Base-by-base conservation (phyloP, 2,113 vertebrate genomes). In the Columbina picui region DNA sequence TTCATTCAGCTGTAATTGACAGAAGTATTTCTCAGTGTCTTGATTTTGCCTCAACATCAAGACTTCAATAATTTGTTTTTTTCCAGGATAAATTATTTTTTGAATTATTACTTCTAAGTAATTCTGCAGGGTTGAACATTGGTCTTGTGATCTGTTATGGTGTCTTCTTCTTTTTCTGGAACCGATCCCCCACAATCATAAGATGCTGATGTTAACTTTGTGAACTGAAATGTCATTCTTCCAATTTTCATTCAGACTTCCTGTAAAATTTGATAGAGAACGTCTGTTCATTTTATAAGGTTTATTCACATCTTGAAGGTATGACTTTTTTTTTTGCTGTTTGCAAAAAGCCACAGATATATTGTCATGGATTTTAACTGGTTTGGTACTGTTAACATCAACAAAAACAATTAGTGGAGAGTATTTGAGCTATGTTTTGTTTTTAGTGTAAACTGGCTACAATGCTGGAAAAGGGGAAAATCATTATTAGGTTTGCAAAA, bases 21-120 rank as follows among this genome's bases (percentile, higher is more conserved):
- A 39, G 16, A 53, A 69, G 21, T 50, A 13, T 81, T 83, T 87
- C 68, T 69, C 39, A 29, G 32, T 52, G 34, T 78, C 52, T 68
- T 27, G 3, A 47, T 64, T 89, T 95, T 94, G 26, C 43, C 39
- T 95, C 73, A 83, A 47, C 19, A 70, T 70, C 60, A 75, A 67
- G 57, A 60, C 53, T 84, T 78, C 38, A 43, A n/a, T 67, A 0
- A 26, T 64, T 81, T 78, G 5, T 0, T 2, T 8, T 50, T 69
- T 88, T 56, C 25, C 32, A 71, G 61, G 18, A 55, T 34, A 60
- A 81, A 74, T 27, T 86, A 3, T 77, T 89, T 81, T 57, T 16
- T 45, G 38, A 75, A 22, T 50, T 41, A 50, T 52, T 85, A 26
- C 41, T 75, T 69, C 41, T 70, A 77, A 76, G 38, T 75, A 77